Base-by-base conservation (phyloP, 2,888 invertebrate genomes). In the Chrysolina oricalcia region DNA sequence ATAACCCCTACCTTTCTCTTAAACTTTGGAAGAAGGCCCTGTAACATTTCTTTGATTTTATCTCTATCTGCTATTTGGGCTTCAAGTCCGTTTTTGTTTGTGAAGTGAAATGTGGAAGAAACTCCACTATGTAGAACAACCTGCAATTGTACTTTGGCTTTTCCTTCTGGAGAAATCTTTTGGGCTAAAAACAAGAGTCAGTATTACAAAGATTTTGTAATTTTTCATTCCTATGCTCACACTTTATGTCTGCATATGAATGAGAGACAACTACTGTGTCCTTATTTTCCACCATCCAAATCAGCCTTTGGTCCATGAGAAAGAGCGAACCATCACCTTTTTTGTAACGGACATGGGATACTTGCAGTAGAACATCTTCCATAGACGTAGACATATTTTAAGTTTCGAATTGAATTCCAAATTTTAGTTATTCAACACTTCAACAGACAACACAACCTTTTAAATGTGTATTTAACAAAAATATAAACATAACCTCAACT, bases 101-200 rank as follows among this genome's bases (percentile, higher is more conserved):
- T 95, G 89, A 99, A 99, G 87, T 99, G 99, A 91, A 99, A 99
- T 15, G 98, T 99, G 3, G 97, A 97, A 65, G 97, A 96, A 66
- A 95, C 93, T 23, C 97, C 97, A 90, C 97, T 97, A 83, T 98
- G 97, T 78, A 99, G 90, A 21, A 98, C 97, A 21, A 99, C 94
- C 91, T 99, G 99, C 17, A 99, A 91, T 88, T 99, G 99, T 72
- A 99, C 97, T 90, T 99, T 99, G 35, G 97, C 94, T 89, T 99
- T 99, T 35, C 97, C 98, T 84, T 95, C 98, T 0, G 99, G 98
- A 35, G 96, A 96, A 83, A 99, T 98, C 90, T 98, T 98, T 91
- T 99, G 99, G 72, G 88, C 89, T 89, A 80, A 64, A 86, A 77
- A 66, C 8, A 17, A 50, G 70, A 64, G 50, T 19, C 6, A 43